Percentiles rank a stretch among this genome's conserved stretches.
Conservation (phyloP, 2,113 vertebrate genomes). For the Lophotis ruficrista region DNA sequence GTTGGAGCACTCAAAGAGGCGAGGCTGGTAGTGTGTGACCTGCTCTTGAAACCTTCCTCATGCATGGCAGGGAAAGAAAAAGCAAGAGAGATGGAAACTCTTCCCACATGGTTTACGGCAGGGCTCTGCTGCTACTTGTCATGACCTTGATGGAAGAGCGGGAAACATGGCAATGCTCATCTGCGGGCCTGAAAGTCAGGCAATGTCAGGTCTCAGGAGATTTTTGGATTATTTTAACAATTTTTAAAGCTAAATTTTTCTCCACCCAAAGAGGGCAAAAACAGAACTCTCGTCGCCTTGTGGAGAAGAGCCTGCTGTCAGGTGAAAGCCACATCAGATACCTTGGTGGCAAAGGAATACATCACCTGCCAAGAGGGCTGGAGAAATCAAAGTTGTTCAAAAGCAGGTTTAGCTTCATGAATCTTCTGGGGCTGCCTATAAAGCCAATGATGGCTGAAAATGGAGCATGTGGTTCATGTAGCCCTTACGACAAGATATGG, state of each 20-base stretch:
- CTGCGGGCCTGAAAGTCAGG: neutral
- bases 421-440: neutral
- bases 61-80: neutral
- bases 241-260: neutral
- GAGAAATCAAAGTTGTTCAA: neutral
- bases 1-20: constrained; percentile 93
- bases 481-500: neutral
- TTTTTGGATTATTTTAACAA: neutral
- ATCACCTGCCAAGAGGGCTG: neutral
- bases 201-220: neutral
- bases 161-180: neutral
- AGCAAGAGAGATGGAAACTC: neutral
- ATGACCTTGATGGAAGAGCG: neutral
- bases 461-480: neutral
- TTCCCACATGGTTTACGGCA: neutral
- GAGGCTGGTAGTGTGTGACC: constrained; percentile 74
- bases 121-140: neutral
- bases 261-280: neutral
- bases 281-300: neutral
- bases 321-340: neutral
- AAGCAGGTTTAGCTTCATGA: neutral
- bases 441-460: neutral
- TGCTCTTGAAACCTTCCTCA: constrained; percentile 79
- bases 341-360: neutral
- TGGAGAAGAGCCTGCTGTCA: neutral